Percentiles rank a stretch among this genome's conserved stretches.
These are phyloP conservation scores for Microtus montanus DNA, from an alignment of 2,113 vertebrate genomes.

Conservation along the genomic window DNA sequence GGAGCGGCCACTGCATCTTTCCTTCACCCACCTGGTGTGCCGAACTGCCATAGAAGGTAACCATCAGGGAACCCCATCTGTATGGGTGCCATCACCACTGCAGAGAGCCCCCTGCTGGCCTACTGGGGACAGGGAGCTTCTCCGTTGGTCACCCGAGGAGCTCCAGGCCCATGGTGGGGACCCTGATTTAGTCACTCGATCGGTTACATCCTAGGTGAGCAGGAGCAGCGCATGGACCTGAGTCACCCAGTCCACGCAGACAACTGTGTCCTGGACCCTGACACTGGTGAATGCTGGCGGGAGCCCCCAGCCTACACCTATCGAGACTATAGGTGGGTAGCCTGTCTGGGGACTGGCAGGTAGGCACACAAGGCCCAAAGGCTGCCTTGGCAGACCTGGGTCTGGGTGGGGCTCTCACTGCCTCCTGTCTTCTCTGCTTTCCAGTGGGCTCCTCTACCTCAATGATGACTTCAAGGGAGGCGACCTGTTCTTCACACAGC, in stretches of 20 bases:
- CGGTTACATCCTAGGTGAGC: conserved; percentile 86
- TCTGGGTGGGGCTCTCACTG: neutral
- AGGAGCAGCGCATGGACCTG: conserved; percentile 93
- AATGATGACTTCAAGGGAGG: conserved; percentile 96
- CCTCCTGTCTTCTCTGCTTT: conserved; percentile 38
- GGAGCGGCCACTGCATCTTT: conserved; percentile 89
- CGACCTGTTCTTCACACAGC: conserved; percentile 94
- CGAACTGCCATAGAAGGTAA: conserved; percentile 93
- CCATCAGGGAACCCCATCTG: neutral
- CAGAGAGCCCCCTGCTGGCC: neutral
- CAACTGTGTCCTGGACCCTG: conserved; percentile 96
- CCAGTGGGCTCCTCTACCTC: conserved; percentile 95
- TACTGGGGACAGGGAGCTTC: neutral
- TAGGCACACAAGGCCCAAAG: neutral
- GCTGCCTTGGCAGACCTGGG: neutral
- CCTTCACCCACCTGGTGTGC: conserved; percentile 97
- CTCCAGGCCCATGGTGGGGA: neutral
- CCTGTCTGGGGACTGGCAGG: neutral
- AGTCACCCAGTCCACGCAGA: conserved; percentile 97
- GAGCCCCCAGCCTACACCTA: conserved; percentile 95
- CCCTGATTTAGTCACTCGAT: neutral
- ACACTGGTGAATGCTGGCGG: conserved; percentile 94
- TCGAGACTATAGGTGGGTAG: conserved; percentile 93
- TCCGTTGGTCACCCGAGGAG: neutral
- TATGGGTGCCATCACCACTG: neutral